These are phyloP conservation scores for Pammene fasciana DNA, from an alignment of 2,888 invertebrate species.

Conservation along the genomic window DNA sequence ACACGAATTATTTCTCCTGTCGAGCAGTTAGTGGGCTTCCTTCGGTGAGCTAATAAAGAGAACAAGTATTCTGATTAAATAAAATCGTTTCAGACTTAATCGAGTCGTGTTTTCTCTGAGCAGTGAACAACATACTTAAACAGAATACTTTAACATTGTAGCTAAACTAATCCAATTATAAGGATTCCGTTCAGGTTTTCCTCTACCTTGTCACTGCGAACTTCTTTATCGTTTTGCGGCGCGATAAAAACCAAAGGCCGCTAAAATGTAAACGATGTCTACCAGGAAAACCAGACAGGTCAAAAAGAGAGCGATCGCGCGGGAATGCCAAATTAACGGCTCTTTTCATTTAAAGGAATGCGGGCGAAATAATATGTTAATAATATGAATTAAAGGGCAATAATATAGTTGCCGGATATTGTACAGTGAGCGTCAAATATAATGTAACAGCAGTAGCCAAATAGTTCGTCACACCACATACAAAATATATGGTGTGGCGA, in stretches of 20 bases:
- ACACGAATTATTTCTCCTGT: no score
- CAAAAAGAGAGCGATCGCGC: slow-evolving; percentile 4
- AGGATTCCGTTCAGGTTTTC: neutral
- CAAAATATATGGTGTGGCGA: no score
- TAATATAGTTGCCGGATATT: neutral
- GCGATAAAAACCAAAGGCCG: neutral
- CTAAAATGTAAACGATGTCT: neutral
- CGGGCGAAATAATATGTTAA: neutral
- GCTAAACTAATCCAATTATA: neutral
- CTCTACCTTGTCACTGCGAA: neutral
- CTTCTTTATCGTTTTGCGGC: neutral
- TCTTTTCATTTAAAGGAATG: neutral
- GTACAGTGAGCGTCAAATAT: no score
- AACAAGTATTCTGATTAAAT: no score
- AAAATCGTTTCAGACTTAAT: no score
- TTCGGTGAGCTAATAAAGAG: no score
- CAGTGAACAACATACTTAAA: no score
- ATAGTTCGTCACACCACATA: no score
- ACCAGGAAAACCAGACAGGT: slow-evolving; percentile 5
- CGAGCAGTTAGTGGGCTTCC: no score
- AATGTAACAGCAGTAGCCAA: no score
- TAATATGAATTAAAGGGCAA: neutral
- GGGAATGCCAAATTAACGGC: slow-evolving; percentile 16
- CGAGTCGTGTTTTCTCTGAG: no score
- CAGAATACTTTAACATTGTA: no score